Evolutionary conservation across 2,113 vertebrate species (phyloP).

Genomic region (Pteruthius melanotis): DNA sequence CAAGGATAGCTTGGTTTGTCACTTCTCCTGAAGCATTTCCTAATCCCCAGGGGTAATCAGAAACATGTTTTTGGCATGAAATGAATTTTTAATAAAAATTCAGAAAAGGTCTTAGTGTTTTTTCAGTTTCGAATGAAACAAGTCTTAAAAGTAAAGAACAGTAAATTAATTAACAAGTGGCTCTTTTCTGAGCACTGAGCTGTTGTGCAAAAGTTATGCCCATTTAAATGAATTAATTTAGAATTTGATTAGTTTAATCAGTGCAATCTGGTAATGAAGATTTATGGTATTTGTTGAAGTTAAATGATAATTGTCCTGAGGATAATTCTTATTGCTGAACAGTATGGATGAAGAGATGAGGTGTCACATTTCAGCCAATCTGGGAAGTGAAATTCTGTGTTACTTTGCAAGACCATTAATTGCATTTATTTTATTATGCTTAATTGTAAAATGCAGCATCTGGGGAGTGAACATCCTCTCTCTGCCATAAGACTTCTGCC

Average conservation of each 20-base stretch:
- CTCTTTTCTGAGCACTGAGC: neutral
- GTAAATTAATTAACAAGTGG: slow-evolving; percentile 11
- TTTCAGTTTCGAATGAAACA: neutral
- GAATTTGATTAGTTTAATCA: neutral
- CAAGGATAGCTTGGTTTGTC: neutral
- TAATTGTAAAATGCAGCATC: neutral
- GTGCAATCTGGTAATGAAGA: slow-evolving; percentile 9
- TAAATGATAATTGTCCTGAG: neutral
- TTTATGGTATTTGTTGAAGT: slow-evolving; percentile 5
- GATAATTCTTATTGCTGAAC: neutral
- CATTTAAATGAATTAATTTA: neutral
- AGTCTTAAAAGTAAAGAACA: neutral
- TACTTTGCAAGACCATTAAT: neutral
- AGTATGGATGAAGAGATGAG: neutral
- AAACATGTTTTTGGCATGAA: neutral
- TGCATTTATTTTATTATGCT: neutral
- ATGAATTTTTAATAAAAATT: neutral
- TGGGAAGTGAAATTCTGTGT: neutral
- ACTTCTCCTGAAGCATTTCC: neutral
- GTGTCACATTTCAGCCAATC: neutral
- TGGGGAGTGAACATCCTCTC: neutral
- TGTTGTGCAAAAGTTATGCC: neutral
- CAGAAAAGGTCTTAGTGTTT: neutral
- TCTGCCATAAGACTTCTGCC: neutral
- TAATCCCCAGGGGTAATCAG: neutral